These are phyloP conservation scores for Phocoena sinus DNA, from an alignment of 2,113 vertebrate species.

Conservation along the genomic window DNA sequence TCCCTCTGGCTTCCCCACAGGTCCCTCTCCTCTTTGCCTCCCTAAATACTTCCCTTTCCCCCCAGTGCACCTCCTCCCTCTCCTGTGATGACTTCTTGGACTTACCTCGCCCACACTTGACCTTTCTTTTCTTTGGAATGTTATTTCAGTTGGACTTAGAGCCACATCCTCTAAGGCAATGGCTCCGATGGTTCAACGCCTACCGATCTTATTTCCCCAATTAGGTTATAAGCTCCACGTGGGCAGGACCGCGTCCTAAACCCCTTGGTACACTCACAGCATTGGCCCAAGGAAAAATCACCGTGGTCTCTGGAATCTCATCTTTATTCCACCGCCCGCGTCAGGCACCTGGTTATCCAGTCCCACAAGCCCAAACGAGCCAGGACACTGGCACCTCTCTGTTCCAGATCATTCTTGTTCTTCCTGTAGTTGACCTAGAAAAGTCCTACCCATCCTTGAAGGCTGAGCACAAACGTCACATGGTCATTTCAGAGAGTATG, in stretches of 20 bases:
- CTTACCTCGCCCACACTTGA: not conserved
- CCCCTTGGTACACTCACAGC: not conserved
- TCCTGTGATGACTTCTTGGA: not conserved
- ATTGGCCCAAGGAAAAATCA: not conserved
- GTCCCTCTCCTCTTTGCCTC: not conserved
- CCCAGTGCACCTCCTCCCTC: not conserved
- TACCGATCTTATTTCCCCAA: not conserved
- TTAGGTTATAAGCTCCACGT: not conserved
- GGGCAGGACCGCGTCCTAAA: not conserved
- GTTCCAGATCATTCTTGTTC: not conserved
- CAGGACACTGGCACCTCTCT: fast-evolving
- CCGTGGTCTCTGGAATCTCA: not conserved
- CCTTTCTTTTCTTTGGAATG: not conserved
- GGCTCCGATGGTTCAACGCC: not conserved
- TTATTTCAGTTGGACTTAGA: not conserved
- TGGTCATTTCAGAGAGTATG: not conserved
- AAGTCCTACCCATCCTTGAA: not conserved
- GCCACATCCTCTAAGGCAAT: not conserved
- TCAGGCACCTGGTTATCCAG: too few species aligned
- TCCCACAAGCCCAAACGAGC: fast-evolving
- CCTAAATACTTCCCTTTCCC: not conserved
- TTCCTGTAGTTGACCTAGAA: not conserved
- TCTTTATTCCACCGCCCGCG: not conserved
- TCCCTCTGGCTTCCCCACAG: fast-evolving
- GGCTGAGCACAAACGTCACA: not conserved